Conservation (phyloP, 23 tunicate genomes). For the Trididemnum miniatum region DNA sequence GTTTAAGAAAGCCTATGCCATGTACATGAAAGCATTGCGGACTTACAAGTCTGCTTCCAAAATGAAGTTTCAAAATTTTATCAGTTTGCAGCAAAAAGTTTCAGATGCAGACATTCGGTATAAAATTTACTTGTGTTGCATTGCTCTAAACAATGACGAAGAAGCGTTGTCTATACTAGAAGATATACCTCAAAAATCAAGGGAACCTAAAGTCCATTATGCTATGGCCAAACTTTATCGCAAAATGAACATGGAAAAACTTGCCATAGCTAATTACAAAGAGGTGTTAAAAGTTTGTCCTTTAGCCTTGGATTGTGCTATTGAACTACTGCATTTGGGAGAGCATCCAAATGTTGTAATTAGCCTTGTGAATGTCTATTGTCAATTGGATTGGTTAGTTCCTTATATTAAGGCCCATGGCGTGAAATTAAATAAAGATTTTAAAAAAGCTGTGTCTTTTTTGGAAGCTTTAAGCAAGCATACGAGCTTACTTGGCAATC, state of each 20-base stretch:
- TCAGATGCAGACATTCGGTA: slow-evolving; percentile 27
- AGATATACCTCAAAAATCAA: slow-evolving; percentile 44
- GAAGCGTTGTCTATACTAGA: slow-evolving; percentile 49
- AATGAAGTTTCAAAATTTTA: neutral
- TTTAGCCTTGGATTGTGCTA: slow-evolving; percentile 70
- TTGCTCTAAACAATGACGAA: slow-evolving; percentile 38
- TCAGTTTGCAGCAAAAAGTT: slow-evolving; percentile 14
- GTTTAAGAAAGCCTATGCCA: slow-evolving; percentile 44
- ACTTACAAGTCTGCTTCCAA: slow-evolving; percentile 40
- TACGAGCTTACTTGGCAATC: slow-evolving; percentile 31
- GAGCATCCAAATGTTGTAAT: slow-evolving; percentile 78
- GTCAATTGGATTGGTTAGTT: slow-evolving; percentile 62
- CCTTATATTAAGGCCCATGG: slow-evolving; percentile 78
- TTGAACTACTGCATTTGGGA: slow-evolving; percentile 64
- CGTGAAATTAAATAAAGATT: slow-evolving; percentile 44
- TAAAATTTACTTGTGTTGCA: slow-evolving; percentile 60
- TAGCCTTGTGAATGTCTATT: slow-evolving; percentile 39
- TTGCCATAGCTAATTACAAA: slow-evolving; percentile 64
- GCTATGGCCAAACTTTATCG: slow-evolving; percentile 73
- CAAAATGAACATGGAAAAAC: slow-evolving; percentile 45
- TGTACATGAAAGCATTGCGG: slow-evolving; percentile 51
- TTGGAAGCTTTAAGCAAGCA: slow-evolving; percentile 46
- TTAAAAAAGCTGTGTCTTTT: slow-evolving; percentile 28
- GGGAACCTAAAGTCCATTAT: slow-evolving; percentile 44
- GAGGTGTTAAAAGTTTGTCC: slow-evolving; percentile 70